Conservation (phyloP, 2,113 vertebrate genomes). For the Procavia capensis region DNA sequence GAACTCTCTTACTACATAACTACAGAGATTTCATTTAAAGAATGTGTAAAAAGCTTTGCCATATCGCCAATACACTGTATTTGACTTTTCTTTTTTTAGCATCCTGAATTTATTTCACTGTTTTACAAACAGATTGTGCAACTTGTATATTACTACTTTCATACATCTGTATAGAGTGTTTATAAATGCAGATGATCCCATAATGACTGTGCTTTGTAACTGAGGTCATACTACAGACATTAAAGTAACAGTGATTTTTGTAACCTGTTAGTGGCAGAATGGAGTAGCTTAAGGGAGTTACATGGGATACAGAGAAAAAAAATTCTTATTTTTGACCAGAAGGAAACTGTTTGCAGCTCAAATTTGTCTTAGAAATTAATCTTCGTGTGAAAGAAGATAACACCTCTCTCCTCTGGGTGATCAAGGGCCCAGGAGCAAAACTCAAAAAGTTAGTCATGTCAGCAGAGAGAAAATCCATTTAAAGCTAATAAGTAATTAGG, state of each 20-base stretch:
- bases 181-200: constrained; percentile 31
- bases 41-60: background rate
- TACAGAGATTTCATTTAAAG: constrained; percentile 23
- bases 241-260: constrained; percentile 13
- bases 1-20: background rate
- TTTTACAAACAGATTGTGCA: constrained; percentile 2
- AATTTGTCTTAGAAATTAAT: constrained; percentile 48
- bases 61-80: background rate
- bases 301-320: constrained; percentile 7
- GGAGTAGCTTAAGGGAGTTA: constrained; percentile 2
- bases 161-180: background rate
- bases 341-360: constrained; percentile 40
- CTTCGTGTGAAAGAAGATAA: constrained; percentile 36
- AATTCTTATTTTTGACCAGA: constrained; percentile 21
- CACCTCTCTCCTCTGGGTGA: constrained; percentile 57
- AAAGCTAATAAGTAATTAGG: constrained; percentile 68
- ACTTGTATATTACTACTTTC: background rate
- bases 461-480: constrained; percentile 37
- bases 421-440: constrained; percentile 51
- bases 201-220: constrained; percentile 1
- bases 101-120: background rate
- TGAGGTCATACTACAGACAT: constrained; percentile 37
- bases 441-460: constrained; percentile 43
- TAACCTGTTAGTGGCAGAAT: background rate
- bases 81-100: background rate